Base-by-base conservation (phyloP, 2,797 vertebrate genomes). In the Lagocephalus sceleratus region DNA sequence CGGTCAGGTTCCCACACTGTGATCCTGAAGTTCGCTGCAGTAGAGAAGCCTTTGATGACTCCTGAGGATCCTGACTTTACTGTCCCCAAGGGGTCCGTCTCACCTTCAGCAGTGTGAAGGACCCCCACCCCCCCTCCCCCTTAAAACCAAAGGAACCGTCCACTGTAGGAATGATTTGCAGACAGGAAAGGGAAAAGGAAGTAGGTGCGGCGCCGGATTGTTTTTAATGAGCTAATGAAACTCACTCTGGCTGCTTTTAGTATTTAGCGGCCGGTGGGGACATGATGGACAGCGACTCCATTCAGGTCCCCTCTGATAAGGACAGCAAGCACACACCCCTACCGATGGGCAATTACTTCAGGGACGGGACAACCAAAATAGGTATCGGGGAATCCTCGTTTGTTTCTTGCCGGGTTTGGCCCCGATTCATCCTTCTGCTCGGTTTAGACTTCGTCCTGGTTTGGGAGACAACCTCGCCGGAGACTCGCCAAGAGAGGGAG, bases 391-490 rank as follows among this genome's bases (percentile, higher is more conserved):
- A 29, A 52, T 8, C 9, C 51, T 1, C 0, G 40, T 8, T 42
- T 42, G 0, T 42, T 42, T 42, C 9, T 42, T 42, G 17, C 8
- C n/a, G 32, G 10, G 14, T 35, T 35, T 1, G 32, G 14, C 9
- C 40, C 7, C 17, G 7, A 42, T 17, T 10, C n/a, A 42, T 4
- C 40, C 9, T 5, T 40, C 26, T 2, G 12, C 59, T 22, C 47
- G 51, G n/a, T 53, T 39, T 54, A 91, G 92, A 92, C 77, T 93
- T 91, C 25, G 84, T 92, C 14, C 84, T 93, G 51, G 85, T 89
- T 32, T 92, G 91, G 90, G 91, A 92, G 67, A 63, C 92, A 39
- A 89, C 86, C 14, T 83, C 85, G 0, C 67, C 58, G 4, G 85
- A 74, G 64, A 92, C 86, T 59, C 71, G 69, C 17, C 73, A 77